phyloP scores from a whole-genome alignment of 2,888 invertebrate genomes.

The Apamea epomidion region DNA sequence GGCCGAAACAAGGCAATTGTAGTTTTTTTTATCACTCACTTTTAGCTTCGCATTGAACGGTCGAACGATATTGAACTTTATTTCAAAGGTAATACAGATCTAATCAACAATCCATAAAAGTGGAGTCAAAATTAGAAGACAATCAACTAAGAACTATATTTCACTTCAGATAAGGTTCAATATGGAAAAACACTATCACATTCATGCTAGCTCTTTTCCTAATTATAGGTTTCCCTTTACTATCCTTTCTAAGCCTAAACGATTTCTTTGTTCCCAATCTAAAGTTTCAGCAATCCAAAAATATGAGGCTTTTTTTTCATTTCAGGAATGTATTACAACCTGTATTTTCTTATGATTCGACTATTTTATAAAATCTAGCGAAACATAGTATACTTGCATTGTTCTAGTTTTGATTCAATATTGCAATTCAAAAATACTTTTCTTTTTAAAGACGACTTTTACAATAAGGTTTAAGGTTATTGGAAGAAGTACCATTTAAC shows the following conservation, averaged over 20 bases:
- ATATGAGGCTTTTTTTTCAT: constrained; percentile 63
- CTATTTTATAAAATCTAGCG: constrained; percentile 1
- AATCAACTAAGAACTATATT: not conserved
- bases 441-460: constrained; percentile 1
- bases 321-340: constrained; percentile 73
- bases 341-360: constrained; percentile 17
- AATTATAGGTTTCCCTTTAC: constrained; percentile 4
- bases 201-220: constrained; percentile 23
- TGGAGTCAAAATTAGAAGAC: not conserved
- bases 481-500: constrained; percentile 11
- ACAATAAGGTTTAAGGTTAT: constrained; percentile 10
- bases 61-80: constrained; percentile 40
- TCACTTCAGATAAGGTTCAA: constrained; percentile 16
- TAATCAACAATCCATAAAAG: not conserved
- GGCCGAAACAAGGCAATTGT: constrained; percentile 71
- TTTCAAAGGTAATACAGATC: not conserved
- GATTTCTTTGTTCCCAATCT: constrained; percentile 36
- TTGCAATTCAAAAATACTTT: not conserved
- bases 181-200: constrained; percentile 26
- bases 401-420: constrained; percentile 11
- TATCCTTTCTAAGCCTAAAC: constrained; percentile 34
- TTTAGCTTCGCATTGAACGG: constrained; percentile 21
- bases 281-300: constrained; percentile 67
- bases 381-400: constrained; percentile 3
- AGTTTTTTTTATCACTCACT: constrained; percentile 52